Percentiles rank a stretch among this genome's conserved stretches.
Conservation (phyloP, 2,888 invertebrate species). For the Synergus umbraculus region DNA sequence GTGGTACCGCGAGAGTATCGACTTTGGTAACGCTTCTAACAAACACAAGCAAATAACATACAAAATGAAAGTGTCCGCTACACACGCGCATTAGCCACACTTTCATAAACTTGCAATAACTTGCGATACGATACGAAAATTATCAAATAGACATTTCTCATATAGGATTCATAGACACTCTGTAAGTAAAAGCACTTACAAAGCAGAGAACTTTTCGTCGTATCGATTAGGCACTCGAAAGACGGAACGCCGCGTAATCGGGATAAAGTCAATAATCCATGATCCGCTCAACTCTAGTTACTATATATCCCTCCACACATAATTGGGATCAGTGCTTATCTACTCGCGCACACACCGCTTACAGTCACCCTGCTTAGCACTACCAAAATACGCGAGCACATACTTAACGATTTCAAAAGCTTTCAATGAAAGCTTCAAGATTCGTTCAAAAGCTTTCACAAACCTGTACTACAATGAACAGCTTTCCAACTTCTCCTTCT, state of each 20-base stretch:
- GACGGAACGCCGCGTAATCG: conserved; percentile 56
- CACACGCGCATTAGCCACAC: too few relatives aligned
- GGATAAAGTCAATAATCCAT: conserved; percentile 74
- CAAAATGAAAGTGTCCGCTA: too few relatives aligned
- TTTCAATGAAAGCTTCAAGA: neutral
- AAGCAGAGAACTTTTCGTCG: neutral
- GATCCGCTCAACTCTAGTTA: conserved; percentile 71
- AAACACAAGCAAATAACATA: too few relatives aligned
- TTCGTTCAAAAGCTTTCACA: conserved; percentile 15
- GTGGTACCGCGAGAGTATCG: too few relatives aligned
- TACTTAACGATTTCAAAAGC: conserved; percentile 27
- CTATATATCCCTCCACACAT: conserved; percentile 70
- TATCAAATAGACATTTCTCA: too few relatives aligned
- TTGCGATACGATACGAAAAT: too few relatives aligned
- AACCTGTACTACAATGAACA: neutral
- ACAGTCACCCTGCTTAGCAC: conserved; percentile 47
- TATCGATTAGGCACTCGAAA: conserved; percentile 4
- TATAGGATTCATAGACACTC: too few relatives aligned
- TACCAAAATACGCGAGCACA: conserved; percentile 49
- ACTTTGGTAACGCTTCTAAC: too few relatives aligned
- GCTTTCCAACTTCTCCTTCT: neutral
- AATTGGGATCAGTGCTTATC: conserved; percentile 76
- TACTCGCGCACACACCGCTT: conserved; percentile 66
- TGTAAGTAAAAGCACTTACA: neutral
- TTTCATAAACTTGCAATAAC: too few relatives aligned